Evolutionary conservation across 1,140 invertebrate genomes (phyloP), one percentile per base, ranked within the genome.

Genomic region (Drosophila virilis): DNA sequence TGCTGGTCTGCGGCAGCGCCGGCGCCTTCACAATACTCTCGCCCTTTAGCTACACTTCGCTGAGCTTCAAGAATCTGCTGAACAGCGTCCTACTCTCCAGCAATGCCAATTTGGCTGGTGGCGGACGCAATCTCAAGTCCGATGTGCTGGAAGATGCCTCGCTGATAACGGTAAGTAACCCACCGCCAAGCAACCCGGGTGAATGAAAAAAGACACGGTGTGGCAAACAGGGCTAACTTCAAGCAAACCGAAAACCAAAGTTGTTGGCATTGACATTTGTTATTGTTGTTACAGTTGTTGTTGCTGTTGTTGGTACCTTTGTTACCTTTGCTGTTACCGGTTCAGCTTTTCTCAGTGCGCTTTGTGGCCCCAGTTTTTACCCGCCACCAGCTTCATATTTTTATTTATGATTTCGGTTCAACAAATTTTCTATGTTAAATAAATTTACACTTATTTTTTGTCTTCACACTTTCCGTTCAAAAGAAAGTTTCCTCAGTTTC

Each of bases 131-230:
- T 64, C 81, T 92, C 12, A 92, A 92, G 62, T 92, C 91, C 2
- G 91, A 92, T 62, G 88, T 92, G 59, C 85, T 92, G n/a, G 91
- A 92, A 52, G 91, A 92, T 83, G 91, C 91, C 42, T 92, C 91
- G 15, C 73, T 92, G 55, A 92, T 92, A 77, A 92, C 91, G 88
- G 91, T 92, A 89, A 86, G 89, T 75, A 40, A 32, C 38, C 58
- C 65, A 37, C 57, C 40, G 33, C 68, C 54, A 35, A 45, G 2
- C 57, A 12, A 33, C 42, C 15, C 8, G 32, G 28, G 22, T n/a
- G 8, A 35, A 42, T 42, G 33, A 35, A 17, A 28, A 28, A 28
- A 28, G 22, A 28, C 22, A 64, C 52, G 28, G 9, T 67, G 46
- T n/a, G 48, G 35, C 22, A 38, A 57, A 54, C 51, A 37, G 51